Percentiles rank a stretch among this genome's conserved stretches.
These are phyloP conservation scores for Caenorhabditis afra DNA, from an alignment of 2,888 invertebrate species.

Conservation along the genomic window DNA sequence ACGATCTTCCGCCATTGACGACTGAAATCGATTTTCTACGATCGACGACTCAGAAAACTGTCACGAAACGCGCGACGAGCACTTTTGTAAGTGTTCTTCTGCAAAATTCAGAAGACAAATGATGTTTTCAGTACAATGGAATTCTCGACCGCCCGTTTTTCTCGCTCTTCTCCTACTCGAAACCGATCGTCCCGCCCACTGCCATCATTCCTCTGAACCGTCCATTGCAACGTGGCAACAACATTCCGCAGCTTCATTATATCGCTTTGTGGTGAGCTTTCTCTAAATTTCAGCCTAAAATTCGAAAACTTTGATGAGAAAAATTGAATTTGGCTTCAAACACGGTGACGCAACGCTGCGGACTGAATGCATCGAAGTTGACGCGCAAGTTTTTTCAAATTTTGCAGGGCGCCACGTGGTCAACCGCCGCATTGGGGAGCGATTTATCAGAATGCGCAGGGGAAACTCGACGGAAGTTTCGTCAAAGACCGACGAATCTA, in stretches of 20 bases:
- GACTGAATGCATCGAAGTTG: not conserved
- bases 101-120: not conserved
- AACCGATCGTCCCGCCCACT: constrained; percentile 54
- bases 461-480: constrained; percentile 61
- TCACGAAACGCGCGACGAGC: constrained; percentile 47
- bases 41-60: constrained; percentile 38
- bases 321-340: not conserved
- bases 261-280: constrained; percentile 58
- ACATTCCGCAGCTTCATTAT: constrained; percentile 55
- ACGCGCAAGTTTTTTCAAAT: not conserved
- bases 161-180: constrained; percentile 58
- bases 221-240: constrained; percentile 59
- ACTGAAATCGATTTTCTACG: constrained; percentile 44
- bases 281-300: not conserved
- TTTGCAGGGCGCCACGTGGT: constrained; percentile 61
- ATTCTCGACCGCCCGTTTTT: constrained; percentile 60
- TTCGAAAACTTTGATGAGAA: not conserved
- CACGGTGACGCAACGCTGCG: not conserved
- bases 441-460: constrained; percentile 34
- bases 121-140: constrained; percentile 66
- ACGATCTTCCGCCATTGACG: constrained; percentile 44
- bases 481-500: constrained; percentile 50
- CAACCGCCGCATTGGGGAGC: constrained; percentile 63
- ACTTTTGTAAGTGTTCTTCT: constrained; percentile 40
- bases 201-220: constrained; percentile 61